Conservation (phyloP, 2,888 invertebrate species). For the Tubulanus polymorphus region DNA sequence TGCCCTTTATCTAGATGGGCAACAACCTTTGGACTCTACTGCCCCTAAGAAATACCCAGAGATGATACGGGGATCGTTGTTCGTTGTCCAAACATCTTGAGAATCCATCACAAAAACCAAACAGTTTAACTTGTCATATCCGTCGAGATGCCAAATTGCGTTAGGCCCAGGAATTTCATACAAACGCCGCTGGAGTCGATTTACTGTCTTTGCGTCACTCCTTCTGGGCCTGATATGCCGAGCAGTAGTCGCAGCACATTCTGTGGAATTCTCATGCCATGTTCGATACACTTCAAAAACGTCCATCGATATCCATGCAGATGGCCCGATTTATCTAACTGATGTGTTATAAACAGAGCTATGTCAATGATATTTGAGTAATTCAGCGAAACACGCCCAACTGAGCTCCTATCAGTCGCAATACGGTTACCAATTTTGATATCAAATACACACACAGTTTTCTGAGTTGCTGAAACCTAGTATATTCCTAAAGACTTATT, state of each 20-base stretch:
- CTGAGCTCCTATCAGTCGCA: neutral
- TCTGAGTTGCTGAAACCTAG: neutral
- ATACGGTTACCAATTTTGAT: neutral
- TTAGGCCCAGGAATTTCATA: constrained; percentile 21
- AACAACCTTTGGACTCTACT: constrained; percentile 3
- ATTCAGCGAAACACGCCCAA: neutral
- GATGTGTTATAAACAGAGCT: constrained; percentile 3
- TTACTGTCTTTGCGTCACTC: constrained; percentile 4
- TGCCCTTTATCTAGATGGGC: constrained; percentile 10
- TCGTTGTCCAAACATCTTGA: constrained; percentile 16
- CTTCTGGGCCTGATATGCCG: constrained; percentile 10
- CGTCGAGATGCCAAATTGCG: constrained; percentile 23
- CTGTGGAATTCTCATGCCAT: constrained; percentile 11
- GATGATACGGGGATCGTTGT: constrained; percentile 17
- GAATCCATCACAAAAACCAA: constrained; percentile 23
- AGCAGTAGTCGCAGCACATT: constrained; percentile 10
- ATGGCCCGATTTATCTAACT: constrained; percentile 6
- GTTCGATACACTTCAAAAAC: constrained; percentile 6
- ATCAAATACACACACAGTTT: neutral
- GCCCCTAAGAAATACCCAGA: constrained; percentile 9
- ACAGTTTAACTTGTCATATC: constrained; percentile 25
- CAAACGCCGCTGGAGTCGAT: constrained; percentile 13
- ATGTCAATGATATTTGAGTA: constrained; percentile 9
- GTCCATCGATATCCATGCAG: constrained; percentile 17
- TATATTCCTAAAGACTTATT: too few relatives aligned